phyloP scores from a whole-genome alignment of 2,888 invertebrate species.

The Hecatera dysodea region DNA sequence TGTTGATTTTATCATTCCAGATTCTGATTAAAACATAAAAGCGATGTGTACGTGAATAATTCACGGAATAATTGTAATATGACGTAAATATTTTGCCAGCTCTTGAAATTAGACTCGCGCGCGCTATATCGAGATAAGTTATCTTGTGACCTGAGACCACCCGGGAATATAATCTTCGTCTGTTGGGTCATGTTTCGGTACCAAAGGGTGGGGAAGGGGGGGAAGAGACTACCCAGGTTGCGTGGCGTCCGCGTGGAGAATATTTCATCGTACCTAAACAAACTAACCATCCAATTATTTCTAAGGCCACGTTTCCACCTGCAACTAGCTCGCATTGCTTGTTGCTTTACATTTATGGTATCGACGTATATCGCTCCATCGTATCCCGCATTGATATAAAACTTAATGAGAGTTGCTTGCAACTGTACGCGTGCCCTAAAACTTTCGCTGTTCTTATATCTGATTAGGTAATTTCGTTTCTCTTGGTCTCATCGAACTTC shows the following conservation, averaged over 20 bases:
- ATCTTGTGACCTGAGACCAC: slow-evolving; percentile 22
- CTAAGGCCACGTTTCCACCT: too few relatives aligned
- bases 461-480: neutral
- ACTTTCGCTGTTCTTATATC: neutral
- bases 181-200: neutral
- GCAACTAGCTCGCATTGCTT: too few relatives aligned
- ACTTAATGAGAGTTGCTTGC: too few relatives aligned
- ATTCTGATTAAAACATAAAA: slow-evolving; percentile 1
- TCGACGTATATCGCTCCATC: too few relatives aligned
- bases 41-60: neutral
- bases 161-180: neutral
- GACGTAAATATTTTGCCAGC: neutral
- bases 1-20: slow-evolving; percentile 1
- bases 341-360: too few relatives aligned
- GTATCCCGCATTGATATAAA: too few relatives aligned
- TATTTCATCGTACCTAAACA: neutral
- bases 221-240: too few relatives aligned
- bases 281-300: neutral
- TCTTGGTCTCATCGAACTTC: neutral
- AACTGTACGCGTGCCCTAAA: too few relatives aligned
- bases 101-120: neutral
- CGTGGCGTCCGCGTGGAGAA: neutral
- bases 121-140: slow-evolving; percentile 12
- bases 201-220: neutral
- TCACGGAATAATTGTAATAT: neutral